phyloP scores from a whole-genome alignment of 2,797 vertebrate species.

The Lates japonicus region DNA sequence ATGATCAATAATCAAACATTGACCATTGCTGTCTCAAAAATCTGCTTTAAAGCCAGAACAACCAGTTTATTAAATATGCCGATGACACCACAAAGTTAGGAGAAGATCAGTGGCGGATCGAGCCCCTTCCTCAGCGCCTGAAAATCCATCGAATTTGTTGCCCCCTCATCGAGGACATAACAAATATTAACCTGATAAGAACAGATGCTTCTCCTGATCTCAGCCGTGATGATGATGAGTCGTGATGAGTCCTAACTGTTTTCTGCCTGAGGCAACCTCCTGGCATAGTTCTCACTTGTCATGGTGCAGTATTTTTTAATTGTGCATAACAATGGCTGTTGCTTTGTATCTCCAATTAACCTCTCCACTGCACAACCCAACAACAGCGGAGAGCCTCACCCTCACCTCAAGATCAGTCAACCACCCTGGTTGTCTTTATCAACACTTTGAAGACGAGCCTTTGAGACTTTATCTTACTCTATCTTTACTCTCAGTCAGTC shows the following conservation, averaged over 20 bases:
- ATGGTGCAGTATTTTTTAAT: neutral
- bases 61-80: neutral
- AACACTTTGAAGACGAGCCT: no score
- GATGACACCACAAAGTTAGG: neutral
- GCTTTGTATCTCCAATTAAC: no score
- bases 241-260: neutral
- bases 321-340: neutral
- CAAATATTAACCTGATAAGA: neutral
- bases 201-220: slow-evolving; percentile 3
- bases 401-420: neutral
- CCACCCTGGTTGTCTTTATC: neutral
- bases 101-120: no score
- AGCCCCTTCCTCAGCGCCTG: no score
- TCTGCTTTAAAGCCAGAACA: neutral
- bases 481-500: no score
- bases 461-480: no score
- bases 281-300: neutral
- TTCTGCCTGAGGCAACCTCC: neutral
- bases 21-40: no score
- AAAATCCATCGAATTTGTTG: neutral
- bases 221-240: no score
- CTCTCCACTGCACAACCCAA: neutral
- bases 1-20: slow-evolving; percentile 2
- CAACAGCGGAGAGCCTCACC: no score
- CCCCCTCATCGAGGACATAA: neutral